Evolutionary conservation across 2,113 vertebrate species (phyloP).

Genomic region (Gnathonemus echidnorhynchus): DNA sequence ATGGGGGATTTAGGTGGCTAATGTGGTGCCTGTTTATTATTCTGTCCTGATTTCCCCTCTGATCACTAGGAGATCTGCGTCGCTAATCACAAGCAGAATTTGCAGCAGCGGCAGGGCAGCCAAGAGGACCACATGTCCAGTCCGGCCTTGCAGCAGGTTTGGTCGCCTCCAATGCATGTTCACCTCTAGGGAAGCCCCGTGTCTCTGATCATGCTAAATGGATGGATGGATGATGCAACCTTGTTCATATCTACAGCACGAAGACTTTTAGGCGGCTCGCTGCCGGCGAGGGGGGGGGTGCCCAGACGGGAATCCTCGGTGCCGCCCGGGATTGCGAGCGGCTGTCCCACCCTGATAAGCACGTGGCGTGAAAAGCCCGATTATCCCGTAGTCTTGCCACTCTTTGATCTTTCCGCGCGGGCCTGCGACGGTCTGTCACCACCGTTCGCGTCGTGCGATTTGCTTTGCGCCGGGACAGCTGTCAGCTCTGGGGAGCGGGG

Average conservation of each 20-base stretch:
- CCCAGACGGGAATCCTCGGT: background rate
- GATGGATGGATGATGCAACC: background rate
- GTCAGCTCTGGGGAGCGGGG: background rate
- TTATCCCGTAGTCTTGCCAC: background rate
- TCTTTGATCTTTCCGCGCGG: background rate
- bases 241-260: background rate
- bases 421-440: background rate
- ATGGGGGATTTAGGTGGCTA: background rate
- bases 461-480: background rate
- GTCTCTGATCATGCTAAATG: background rate
- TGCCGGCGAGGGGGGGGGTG: background rate
- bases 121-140: constrained; percentile 55
- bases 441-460: background rate
- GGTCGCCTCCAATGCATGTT: constrained; percentile 2
- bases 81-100: constrained; percentile 84
- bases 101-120: constrained; percentile 64
- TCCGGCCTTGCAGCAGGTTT: constrained; percentile 63
- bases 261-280: background rate
- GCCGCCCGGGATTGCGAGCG: background rate
- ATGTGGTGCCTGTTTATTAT: background rate
- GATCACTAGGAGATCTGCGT: constrained; percentile 84
- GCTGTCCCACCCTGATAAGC: background rate
- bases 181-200: background rate
- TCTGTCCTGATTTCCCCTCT: background rate
- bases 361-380: background rate